phyloP scores from a whole-genome alignment of 2,888 invertebrate genomes.

The Andrena bucephala region DNA sequence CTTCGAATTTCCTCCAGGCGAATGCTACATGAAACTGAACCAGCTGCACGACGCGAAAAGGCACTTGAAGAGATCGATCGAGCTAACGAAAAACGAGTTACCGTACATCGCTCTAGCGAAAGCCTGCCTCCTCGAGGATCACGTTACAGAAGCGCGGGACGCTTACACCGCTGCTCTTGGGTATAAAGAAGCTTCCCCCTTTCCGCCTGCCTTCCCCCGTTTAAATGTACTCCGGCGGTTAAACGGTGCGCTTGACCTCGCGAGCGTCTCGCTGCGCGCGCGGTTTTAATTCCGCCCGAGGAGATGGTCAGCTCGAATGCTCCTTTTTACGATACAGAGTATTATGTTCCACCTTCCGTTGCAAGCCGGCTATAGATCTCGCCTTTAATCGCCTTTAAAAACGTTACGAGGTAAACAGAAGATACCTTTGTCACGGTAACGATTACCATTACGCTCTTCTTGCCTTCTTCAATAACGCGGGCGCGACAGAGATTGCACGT shows the following conservation, averaged over 20 bases:
- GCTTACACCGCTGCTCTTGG: slow-evolving; percentile 90
- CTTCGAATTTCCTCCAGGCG: slow-evolving; percentile 86
- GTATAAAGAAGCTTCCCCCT: slow-evolving; percentile 85
- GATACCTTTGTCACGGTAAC: not conserved
- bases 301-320: slow-evolving; percentile 16
- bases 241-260: slow-evolving; percentile 9
- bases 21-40: slow-evolving; percentile 90
- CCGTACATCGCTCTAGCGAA: slow-evolving; percentile 91
- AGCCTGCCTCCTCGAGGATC: slow-evolving; percentile 88
- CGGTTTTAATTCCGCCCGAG: slow-evolving; percentile 42
- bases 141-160: slow-evolving; percentile 89
- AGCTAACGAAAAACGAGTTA: slow-evolving; percentile 90
- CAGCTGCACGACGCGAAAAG: slow-evolving; percentile 90
- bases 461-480: not conserved
- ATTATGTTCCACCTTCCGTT: slow-evolving; percentile 28
- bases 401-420: slow-evolving; percentile 13
- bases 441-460: not conserved
- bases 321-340: slow-evolving; percentile 38
- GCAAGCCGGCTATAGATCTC: slow-evolving; percentile 3
- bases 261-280: not conserved
- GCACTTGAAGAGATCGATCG: slow-evolving; percentile 90
- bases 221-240: slow-evolving; percentile 26
- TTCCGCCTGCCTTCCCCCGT: not conserved
- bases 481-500: no score
- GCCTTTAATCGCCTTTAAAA: not conserved